Conservation (phyloP, 2,888 invertebrate species). For the Agonopterix subpropinquella region DNA sequence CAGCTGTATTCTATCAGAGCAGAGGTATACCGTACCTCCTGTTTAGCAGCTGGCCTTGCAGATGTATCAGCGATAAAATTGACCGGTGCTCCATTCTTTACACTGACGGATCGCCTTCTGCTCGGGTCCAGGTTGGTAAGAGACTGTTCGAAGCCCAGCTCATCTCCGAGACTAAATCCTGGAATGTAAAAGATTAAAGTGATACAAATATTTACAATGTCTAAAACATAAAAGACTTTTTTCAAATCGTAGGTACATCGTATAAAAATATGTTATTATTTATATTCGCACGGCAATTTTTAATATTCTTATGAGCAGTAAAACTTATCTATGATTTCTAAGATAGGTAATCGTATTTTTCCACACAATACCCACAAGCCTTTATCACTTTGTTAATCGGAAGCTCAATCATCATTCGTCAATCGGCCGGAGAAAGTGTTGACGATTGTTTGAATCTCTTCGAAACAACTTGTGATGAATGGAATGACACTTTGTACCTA, state of each 20-base stretch:
- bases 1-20: no score
- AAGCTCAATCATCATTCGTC: neutral
- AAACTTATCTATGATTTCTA: no score
- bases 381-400: neutral
- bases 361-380: no score
- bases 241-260: no score
- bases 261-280: no score
- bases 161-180: slow-evolving; percentile 92
- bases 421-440: slow-evolving; percentile 2
- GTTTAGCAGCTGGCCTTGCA: slow-evolving; percentile 40
- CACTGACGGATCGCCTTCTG: slow-evolving; percentile 79
- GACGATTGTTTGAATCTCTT: neutral
- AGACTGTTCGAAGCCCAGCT: slow-evolving; percentile 89
- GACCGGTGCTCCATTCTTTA: slow-evolving; percentile 68
- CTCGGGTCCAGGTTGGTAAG: slow-evolving; percentile 85
- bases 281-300: no score
- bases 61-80: slow-evolving; percentile 48
- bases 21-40: slow-evolving; percentile 39
- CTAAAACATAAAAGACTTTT: neutral
- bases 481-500: neutral
- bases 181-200: slow-evolving; percentile 33
- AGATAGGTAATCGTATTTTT: no score
- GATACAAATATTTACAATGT: slow-evolving; percentile 2
- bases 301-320: no score
- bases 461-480: slow-evolving; percentile 1